These are phyloP conservation scores for Drosophila sproati DNA, from an alignment of 1,140 invertebrate species.

Conservation along the genomic window DNA sequence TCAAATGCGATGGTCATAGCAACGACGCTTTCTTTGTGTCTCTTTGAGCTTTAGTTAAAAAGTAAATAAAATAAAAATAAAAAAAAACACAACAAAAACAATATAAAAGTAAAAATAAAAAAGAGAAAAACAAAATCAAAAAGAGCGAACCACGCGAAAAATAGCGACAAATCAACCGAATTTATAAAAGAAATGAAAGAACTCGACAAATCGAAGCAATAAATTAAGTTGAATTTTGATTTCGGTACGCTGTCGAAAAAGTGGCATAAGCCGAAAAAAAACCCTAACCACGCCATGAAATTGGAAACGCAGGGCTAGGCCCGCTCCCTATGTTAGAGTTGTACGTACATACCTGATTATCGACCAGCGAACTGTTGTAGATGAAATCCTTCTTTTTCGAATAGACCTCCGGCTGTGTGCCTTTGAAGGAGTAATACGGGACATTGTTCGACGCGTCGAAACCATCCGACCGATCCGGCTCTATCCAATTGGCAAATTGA, in stretches of 20 bases:
- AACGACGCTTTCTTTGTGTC: constrained; percentile 70
- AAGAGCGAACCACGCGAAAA: constrained; percentile 69
- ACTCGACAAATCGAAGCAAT: constrained; percentile 80
- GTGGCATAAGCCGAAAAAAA: constrained; percentile 22
- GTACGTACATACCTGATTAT: constrained; percentile 69
- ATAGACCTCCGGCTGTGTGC: constrained; percentile 74
- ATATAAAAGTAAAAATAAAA: constrained; percentile 22
- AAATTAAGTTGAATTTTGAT: constrained; percentile 73
- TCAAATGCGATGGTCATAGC: constrained; percentile 65
- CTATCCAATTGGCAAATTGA: not conserved
- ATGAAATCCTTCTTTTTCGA: constrained; percentile 78
- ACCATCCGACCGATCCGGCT: not conserved
- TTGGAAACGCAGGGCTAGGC: constrained; percentile 47
- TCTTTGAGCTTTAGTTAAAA: constrained; percentile 59
- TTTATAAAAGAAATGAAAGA: constrained; percentile 79
- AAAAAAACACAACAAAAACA: constrained; percentile 31
- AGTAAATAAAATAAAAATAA: constrained; percentile 24
- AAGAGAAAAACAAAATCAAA: constrained; percentile 40
- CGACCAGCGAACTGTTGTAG: constrained; percentile 61
- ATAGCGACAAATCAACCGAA: constrained; percentile 77
- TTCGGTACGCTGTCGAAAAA: constrained; percentile 56
- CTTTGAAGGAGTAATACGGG: constrained; percentile 74
- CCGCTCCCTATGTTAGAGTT: not conserved
- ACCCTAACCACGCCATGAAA: constrained; percentile 46
- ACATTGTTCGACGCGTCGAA: constrained; percentile 31